Percentiles rank a stretch among this genome's conserved stretches.
These are phyloP conservation scores for Monoplex corrugatus DNA, from an alignment of 2,888 invertebrate species.

Conservation along the genomic window DNA sequence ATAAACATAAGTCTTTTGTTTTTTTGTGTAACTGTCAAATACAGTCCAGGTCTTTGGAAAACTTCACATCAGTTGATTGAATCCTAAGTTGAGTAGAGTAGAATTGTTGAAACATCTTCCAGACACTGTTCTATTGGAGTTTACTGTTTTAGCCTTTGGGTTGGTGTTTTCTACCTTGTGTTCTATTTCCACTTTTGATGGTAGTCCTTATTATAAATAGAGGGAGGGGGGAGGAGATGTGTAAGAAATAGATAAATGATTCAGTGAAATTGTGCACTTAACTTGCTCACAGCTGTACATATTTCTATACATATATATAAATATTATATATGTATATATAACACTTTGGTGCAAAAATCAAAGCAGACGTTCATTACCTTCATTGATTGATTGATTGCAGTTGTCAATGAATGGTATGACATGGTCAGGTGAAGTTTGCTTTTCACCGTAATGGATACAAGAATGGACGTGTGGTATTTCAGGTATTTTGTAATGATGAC, in stretches of 20 bases:
- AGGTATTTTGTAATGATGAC: no score
- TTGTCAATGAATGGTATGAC: not conserved
- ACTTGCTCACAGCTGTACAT: slow-evolving; percentile 47
- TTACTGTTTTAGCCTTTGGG: no score
- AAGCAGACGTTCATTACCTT: slow-evolving; percentile 16
- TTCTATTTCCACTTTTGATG: not conserved
- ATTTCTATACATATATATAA: slow-evolving; percentile 34
- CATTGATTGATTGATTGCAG: not conserved
- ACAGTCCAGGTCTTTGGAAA: not conserved
- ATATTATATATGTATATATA: slow-evolving; percentile 43
- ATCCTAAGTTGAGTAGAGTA: not conserved
- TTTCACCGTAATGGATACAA: not conserved
- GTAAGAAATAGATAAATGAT: not conserved
- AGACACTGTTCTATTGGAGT: slow-evolving; percentile 27
- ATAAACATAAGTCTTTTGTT: not conserved
- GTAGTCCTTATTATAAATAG: not conserved
- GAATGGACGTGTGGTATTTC: not conserved
- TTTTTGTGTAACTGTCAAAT: no score
- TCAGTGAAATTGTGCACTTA: slow-evolving; percentile 22
- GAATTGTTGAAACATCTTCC: slow-evolving; percentile 20
- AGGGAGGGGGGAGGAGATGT: not conserved
- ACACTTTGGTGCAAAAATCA: slow-evolving; percentile 49
- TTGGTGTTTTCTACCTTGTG: not conserved
- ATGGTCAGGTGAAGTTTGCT: not conserved
- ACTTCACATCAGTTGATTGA: no score